Conservation (phyloP, 2,797 vertebrate species). For the Hemitrygon akajei region DNA sequence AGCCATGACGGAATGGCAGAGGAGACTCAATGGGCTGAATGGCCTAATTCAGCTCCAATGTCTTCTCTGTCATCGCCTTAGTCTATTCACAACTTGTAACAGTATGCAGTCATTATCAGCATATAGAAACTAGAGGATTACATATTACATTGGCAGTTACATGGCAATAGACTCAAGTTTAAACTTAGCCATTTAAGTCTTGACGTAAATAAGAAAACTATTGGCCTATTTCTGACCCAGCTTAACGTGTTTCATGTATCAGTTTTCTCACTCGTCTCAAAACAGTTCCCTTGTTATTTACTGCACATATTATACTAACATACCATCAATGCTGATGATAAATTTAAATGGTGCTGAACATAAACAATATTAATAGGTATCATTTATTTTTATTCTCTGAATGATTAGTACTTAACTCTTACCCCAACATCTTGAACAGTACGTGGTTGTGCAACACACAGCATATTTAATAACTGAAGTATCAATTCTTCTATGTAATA, state of each 20-base stretch:
- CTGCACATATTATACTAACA: neutral
- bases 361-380: neutral
- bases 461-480: slow-evolving; percentile 91
- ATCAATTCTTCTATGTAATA: slow-evolving; percentile 95
- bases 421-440: slow-evolving; percentile 93
- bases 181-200: neutral
- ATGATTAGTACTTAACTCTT: slow-evolving; percentile 38
- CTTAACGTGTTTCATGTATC: neutral
- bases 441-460: slow-evolving; percentile 90
- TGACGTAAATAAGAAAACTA: neutral
- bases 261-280: neutral
- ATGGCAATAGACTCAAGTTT: neutral
- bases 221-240: too few relatives aligned
- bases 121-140: neutral
- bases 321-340: neutral
- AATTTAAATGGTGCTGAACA: neutral
- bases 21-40: too few relatives aligned
- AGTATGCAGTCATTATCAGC: neutral
- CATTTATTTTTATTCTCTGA: neutral
- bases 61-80: neutral
- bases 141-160: neutral
- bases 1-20: too few relatives aligned
- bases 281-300: neutral
- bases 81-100: neutral
- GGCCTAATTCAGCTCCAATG: too few relatives aligned